A percentile compares a stretch with the other conserved stretches of the same genome.
Evolutionary conservation across 2,888 invertebrate genomes (phyloP).

Genomic region (Drosophila cracens): DNA sequence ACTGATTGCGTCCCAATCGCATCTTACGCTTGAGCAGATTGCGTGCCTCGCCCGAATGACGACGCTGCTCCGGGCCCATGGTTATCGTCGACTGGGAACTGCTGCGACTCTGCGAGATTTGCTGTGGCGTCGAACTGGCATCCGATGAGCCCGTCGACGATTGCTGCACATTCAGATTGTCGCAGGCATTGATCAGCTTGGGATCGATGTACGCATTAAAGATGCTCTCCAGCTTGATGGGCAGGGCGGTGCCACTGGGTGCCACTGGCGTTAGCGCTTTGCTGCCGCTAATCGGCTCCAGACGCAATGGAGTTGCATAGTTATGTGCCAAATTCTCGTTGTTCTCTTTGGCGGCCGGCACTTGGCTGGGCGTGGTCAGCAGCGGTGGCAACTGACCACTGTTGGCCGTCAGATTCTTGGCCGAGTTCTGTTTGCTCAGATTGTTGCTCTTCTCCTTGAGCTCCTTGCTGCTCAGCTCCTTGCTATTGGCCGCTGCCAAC

Average conservation of each 20-base stretch:
- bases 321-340: slow-evolving; percentile 51
- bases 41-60: slow-evolving; percentile 78
- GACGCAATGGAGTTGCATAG: slow-evolving; percentile 54
- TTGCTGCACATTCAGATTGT: slow-evolving; percentile 87
- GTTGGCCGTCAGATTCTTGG: slow-evolving; percentile 72
- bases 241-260: slow-evolving; percentile 8
- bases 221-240: slow-evolving; percentile 72
- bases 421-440: slow-evolving; percentile 84
- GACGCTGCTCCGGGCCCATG: slow-evolving; percentile 55
- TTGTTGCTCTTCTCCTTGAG: slow-evolving; percentile 84
- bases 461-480: slow-evolving; percentile 73
- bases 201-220: slow-evolving; percentile 86
- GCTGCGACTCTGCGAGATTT: slow-evolving; percentile 58
- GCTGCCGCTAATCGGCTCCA: slow-evolving; percentile 57
- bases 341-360: slow-evolving; percentile 45
- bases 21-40: slow-evolving; percentile 84
- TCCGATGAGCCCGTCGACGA: slow-evolving; percentile 63
- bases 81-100: slow-evolving; percentile 72
- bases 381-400: slow-evolving; percentile 62
- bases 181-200: slow-evolving; percentile 89
- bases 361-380: slow-evolving; percentile 22
- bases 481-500: slow-evolving; percentile 36
- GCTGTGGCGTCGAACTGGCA: slow-evolving; percentile 68
- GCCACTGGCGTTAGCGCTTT: slow-evolving; percentile 12
- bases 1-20: slow-evolving; percentile 84